These are phyloP conservation scores for Bradysia coprophila DNA, from an alignment of 1,140 invertebrate genomes.

Conservation along the genomic window DNA sequence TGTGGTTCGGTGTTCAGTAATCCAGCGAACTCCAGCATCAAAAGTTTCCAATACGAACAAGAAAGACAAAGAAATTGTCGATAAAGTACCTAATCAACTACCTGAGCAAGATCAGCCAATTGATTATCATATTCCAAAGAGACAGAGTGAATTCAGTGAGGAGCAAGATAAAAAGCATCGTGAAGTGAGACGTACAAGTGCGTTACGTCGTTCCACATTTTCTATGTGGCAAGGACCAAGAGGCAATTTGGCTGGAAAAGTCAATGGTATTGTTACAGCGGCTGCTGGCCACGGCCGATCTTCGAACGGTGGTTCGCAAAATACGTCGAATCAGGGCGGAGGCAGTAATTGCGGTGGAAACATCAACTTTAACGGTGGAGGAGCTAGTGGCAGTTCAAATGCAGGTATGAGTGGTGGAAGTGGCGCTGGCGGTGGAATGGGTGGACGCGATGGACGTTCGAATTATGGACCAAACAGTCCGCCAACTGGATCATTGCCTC, in stretches of 20 bases:
- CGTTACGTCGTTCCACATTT: slow-evolving; percentile 15
- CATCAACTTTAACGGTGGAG: slow-evolving; percentile 27
- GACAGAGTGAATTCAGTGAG: slow-evolving; percentile 22
- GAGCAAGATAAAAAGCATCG: slow-evolving; percentile 15
- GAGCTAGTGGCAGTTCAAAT: slow-evolving; percentile 34
- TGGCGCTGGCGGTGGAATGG: slow-evolving; percentile 49
- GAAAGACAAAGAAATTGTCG: slow-evolving; percentile 30
- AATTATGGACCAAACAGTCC: slow-evolving; percentile 70
- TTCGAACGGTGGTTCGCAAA: slow-evolving; percentile 25
- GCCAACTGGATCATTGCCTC: slow-evolving; percentile 60
- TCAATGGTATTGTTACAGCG: slow-evolving; percentile 37
- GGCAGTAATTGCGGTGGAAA: slow-evolving; percentile 22
- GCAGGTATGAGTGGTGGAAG: slow-evolving; percentile 36
- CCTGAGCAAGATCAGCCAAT: slow-evolving; percentile 68
- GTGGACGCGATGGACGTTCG: slow-evolving; percentile 51
- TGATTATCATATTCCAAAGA: slow-evolving; percentile 70
- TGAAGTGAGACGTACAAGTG: slow-evolving; percentile 16
- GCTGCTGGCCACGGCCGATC: slow-evolving; percentile 58
- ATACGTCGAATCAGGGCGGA: slow-evolving; percentile 8
- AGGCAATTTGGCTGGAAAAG: slow-evolving; percentile 21
- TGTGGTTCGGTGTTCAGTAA: slow-evolving; percentile 49
- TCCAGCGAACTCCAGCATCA: slow-evolving; percentile 48
- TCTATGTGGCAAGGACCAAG: slow-evolving; percentile 26
- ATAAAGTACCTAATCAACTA: slow-evolving; percentile 25
- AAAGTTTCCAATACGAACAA: slow-evolving; percentile 14